These are phyloP conservation scores for Archips xylosteana DNA, from an alignment of 2,888 invertebrate species.

Conservation along the genomic window DNA sequence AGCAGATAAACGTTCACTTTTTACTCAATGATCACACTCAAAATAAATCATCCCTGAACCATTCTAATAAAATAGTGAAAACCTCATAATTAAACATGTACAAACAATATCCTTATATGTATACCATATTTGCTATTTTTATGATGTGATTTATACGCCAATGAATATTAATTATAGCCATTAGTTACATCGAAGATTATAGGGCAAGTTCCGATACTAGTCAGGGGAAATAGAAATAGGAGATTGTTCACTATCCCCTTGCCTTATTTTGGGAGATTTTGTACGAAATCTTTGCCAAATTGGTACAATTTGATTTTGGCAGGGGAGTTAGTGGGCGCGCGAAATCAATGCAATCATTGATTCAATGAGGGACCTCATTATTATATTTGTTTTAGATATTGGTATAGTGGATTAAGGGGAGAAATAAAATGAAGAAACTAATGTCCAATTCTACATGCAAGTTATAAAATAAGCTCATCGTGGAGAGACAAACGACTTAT, in stretches of 20 bases:
- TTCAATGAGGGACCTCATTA: slow-evolving; percentile 37
- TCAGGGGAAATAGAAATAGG: slow-evolving; percentile 52
- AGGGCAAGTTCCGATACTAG: slow-evolving; percentile 30
- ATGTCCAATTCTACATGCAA: too few species aligned
- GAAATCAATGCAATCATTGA: slow-evolving; percentile 46
- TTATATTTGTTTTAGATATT: slow-evolving; percentile 29
- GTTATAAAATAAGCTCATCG: background rate
- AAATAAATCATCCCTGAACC: too few species aligned
- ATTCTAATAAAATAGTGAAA: background rate
- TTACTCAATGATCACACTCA: too few species aligned
- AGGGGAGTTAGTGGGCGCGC: slow-evolving; percentile 49
- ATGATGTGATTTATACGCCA: slow-evolving; percentile 35
- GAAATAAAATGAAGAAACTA: background rate
- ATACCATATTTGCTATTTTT: slow-evolving; percentile 29
- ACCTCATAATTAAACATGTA: background rate
- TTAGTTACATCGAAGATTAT: slow-evolving; percentile 33
- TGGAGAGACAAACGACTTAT: background rate
- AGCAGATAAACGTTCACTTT: too few species aligned
- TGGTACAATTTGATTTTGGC: slow-evolving; percentile 53
- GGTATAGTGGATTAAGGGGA: background rate
- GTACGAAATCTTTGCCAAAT: slow-evolving; percentile 54
- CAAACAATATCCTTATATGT: slow-evolving; percentile 33
- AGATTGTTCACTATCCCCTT: slow-evolving; percentile 52
- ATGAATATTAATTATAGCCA: slow-evolving; percentile 41
- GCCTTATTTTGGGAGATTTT: slow-evolving; percentile 50